Evolutionary conservation across 2,888 invertebrate genomes (phyloP), one percentile per base, ranked within the genome.

Genomic region (Eretmocerus hayati): DNA sequence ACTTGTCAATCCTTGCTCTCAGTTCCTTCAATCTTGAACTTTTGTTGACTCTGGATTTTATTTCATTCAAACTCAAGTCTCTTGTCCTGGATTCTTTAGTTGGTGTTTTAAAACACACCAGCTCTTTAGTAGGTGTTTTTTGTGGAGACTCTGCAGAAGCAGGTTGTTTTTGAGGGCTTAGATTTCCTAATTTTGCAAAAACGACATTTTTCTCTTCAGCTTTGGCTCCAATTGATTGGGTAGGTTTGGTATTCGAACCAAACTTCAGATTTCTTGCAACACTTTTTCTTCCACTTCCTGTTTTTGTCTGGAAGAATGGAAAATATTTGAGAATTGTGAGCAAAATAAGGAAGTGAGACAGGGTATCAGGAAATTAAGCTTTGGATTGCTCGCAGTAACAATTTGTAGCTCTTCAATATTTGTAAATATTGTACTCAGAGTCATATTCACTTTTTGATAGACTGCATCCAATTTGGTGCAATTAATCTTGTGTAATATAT

Each of bases 11-110:
- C 1, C 81, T 79, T 5, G 83, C 83, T 63, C 80, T 83, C 4
- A 88, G 65, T 63, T 88, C 85, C 41, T 80, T 79, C 57, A 88
- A 72, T 59, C 84, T 80, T 42, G 80, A 78, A 63, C 85, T 87
- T 36, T 80, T 77, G 41, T 77, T 76, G 53, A 89, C 72, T 65
- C 78, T 84, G 47, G 77, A 78, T 62, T 81, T 81, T 11, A 89
- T 81, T 57, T 87, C 84, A 21, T 81, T 81, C 42, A 87, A 73
- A 55, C 79, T 81, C 36, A 85, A 71, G 52, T 86, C 83, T 60
- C 81, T 76, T 5, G 77, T 75, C 5, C 74, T 63, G 37, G 74
- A 67, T 2, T 66, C 65, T 61, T 77, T 78, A 3, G 72, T 72
- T 0, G 69, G 65, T 2, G 66, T 69, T 3, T 58, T 50, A 13